Evolutionary conservation across 2,797 vertebrate species (phyloP).

Genomic region (Eurystomus glaucurus): DNA sequence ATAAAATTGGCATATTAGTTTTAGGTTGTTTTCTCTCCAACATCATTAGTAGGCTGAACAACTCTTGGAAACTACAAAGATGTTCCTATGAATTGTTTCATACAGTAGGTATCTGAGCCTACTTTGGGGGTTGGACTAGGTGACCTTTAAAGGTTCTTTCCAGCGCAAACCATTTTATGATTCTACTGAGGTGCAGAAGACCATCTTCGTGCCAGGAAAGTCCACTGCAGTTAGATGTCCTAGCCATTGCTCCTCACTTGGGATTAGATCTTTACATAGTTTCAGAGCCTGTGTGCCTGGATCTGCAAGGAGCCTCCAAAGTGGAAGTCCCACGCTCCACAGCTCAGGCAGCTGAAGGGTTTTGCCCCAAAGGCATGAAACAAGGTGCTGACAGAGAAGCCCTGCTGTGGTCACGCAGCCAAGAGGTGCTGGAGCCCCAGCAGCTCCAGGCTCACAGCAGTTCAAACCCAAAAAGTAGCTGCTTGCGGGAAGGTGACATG

Average conservation of each 20-base stretch:
- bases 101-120: background rate
- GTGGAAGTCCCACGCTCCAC: rapidly evolving
- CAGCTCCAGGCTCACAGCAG: background rate
- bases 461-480: background rate
- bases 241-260: background rate
- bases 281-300: background rate
- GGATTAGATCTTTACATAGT: background rate
- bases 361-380: background rate
- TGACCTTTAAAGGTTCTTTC: background rate
- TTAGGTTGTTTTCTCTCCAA: background rate
- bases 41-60: background rate
- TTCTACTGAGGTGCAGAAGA: background rate
- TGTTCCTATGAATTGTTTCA: background rate
- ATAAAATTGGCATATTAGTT: background rate
- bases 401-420: background rate
- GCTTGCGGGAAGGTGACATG: rapidly evolving
- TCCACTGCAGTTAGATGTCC: background rate
- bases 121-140: background rate
- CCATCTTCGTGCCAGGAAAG: background rate
- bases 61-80: background rate
- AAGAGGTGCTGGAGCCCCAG: background rate
- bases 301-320: background rate
- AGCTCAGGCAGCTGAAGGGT: background rate
- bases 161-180: background rate
- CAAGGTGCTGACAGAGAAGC: background rate